Base-by-base conservation (phyloP, 2,888 invertebrate species). In the Pasiphila rectangulata region DNA sequence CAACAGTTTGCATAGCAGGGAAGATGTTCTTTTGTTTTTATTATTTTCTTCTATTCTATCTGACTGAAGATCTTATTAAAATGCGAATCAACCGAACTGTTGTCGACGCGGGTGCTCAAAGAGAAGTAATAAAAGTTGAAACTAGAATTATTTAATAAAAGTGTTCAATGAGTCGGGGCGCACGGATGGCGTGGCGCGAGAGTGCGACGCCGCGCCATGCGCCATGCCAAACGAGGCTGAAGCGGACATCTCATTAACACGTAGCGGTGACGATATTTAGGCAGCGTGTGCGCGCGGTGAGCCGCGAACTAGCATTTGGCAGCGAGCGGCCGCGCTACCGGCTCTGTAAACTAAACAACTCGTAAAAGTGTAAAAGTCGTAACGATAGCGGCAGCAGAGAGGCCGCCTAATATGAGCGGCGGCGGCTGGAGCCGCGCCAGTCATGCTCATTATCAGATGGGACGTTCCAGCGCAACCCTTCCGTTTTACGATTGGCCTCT, bases 341-440 rank as follows among this genome's bases (percentile, higher is more conserved):
- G 82, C 72, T 72, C 70, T 74, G 78, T 79, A 75, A 86, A 84
- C 87, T 85, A 85, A 87, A 86, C 86, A 86, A 86, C 83, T 85
- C 87, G 85, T 86, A 87, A 87, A 88, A 87, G 86, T 85, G 87
- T 85, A 87, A 87, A 86, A 88, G 77, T 87, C 83, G 83, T 84
- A 84, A 82, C 83, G 86, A 87, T 86, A 84, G 82, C 79, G 67
- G 46, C 40, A 45, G 71, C 65, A 63, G 69, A 76, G 78, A 72
- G 82, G 72, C 69, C 65, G 75, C 79, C 85, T 84, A 84, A 87
- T 86, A 87, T 84, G 84, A 84, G 79, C 80, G 74, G 79, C 72
- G 72, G 79, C 75, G 74, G 77, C 76, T 88, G 87, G 87, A 86
- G 77, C 75, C 61, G 78, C 72, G 88, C 87, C 87, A 87, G 86